These are phyloP conservation scores for Dyspetes luteomarginatus DNA, from an alignment of 2,888 invertebrate species.

Conservation along the genomic window DNA sequence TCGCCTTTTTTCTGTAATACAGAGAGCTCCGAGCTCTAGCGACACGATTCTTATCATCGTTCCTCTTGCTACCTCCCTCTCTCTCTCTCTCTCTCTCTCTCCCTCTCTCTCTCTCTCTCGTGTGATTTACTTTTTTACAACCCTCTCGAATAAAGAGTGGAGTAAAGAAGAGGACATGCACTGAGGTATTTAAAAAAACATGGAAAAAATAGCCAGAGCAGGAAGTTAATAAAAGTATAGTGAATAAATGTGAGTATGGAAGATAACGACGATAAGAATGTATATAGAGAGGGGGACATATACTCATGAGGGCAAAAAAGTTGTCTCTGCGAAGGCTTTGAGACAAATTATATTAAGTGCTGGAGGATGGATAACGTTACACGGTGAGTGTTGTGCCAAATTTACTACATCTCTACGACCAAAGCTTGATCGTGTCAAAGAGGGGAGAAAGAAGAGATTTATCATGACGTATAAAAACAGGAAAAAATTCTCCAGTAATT, in stretches of 20 bases:
- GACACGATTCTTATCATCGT: constrained; percentile 32
- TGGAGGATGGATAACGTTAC: background rate
- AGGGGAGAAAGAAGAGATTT: too few species aligned
- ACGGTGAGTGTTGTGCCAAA: constrained; percentile 1
- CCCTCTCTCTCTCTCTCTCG: constrained; percentile 24
- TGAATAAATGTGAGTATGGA: constrained; percentile 19
- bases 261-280: constrained; percentile 21
- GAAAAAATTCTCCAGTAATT: too few species aligned
- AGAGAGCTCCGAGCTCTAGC: constrained; percentile 9
- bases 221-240: constrained; percentile 1
- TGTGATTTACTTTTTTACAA: constrained; percentile 33
- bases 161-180: constrained; percentile 13
- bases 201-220: background rate
- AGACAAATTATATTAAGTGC: constrained; percentile 17
- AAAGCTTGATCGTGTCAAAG: constrained; percentile 3
- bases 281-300: background rate
- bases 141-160: constrained; percentile 23
- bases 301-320: constrained; percentile 21
- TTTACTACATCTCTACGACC: constrained; percentile 32
- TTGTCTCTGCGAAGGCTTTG: constrained; percentile 14
- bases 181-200: background rate
- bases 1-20: constrained; percentile 7
- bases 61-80: constrained; percentile 23
- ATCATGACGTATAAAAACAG: too few species aligned
- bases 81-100: constrained; percentile 30